Percentiles rank a stretch among this genome's conserved stretches.
phyloP scores from a whole-genome alignment of 2,888 invertebrate genomes.

The Thera obeliscata region DNA sequence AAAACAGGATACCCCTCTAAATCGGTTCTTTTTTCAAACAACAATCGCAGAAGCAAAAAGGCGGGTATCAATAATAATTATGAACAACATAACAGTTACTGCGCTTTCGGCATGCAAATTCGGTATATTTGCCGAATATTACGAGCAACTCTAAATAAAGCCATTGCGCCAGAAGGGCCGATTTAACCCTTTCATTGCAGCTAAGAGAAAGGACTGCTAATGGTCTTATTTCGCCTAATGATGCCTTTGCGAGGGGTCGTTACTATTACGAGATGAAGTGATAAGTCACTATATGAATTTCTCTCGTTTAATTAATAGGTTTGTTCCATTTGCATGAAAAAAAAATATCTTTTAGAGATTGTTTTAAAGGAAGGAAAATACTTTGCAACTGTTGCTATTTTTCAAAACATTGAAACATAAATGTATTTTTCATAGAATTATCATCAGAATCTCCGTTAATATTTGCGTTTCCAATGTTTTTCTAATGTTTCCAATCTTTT shows the following conservation, averaged over 20 bases:
- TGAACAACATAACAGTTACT: not conserved
- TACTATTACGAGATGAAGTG: constrained; percentile 79
- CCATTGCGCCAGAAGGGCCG: constrained; percentile 78
- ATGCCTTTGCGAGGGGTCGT: constrained; percentile 72
- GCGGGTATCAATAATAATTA: too few species aligned
- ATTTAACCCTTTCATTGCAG: constrained; percentile 78
- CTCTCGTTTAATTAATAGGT: constrained; percentile 56
- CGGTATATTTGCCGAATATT: constrained; percentile 10
- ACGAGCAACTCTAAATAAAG: constrained; percentile 77
- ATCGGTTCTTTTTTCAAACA: not conserved
- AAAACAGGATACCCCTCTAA: too few species aligned
- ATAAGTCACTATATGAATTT: constrained; percentile 78
- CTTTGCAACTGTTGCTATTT: too few species aligned
- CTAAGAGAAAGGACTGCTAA: constrained; percentile 83
- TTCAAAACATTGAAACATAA: too few species aligned
- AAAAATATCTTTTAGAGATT: not conserved
- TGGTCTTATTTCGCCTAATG: constrained; percentile 83
- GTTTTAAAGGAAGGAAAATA: too few species aligned
- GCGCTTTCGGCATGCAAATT: not conserved
- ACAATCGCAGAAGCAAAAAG: not conserved
- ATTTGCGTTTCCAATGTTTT: too few species aligned
- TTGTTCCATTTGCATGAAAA: constrained; percentile 33
- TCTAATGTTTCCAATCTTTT: too few species aligned
- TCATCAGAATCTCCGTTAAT: too few species aligned
- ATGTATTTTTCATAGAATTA: too few species aligned